phyloP scores from a whole-genome alignment of 2,888 invertebrate genomes.

The Podotricha telesiphe region DNA sequence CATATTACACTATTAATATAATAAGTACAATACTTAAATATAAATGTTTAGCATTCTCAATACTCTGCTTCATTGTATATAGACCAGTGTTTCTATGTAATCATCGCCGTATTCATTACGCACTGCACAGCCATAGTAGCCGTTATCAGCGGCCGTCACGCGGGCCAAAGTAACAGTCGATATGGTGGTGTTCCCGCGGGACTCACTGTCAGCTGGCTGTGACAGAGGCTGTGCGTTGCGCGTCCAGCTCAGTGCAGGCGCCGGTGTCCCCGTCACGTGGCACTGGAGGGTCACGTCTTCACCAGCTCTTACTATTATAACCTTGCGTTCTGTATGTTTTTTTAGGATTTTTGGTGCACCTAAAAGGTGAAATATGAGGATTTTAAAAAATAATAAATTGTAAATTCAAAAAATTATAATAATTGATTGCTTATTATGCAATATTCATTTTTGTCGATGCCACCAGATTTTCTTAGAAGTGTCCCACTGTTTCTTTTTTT shows the following conservation, averaged over 20 bases:
- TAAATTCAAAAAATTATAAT: too few relatives aligned
- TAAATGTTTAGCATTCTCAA: neutral
- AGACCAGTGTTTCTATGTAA: slow-evolving; percentile 57
- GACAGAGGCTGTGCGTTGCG: slow-evolving; percentile 58
- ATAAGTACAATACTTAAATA: neutral
- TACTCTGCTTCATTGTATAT: slow-evolving; percentile 31
- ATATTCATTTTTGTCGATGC: too few relatives aligned
- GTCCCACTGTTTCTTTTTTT: too few relatives aligned
- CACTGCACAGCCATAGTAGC: slow-evolving; percentile 69
- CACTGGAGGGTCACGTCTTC: slow-evolving; percentile 63
- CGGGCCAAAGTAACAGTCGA: slow-evolving; percentile 59
- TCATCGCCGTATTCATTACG: slow-evolving; percentile 58
- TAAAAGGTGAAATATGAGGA: slow-evolving; percentile 37
- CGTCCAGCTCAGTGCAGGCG: slow-evolving; percentile 57
- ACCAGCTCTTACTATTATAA: slow-evolving; percentile 53
- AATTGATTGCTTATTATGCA: too few relatives aligned
- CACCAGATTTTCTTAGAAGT: too few relatives aligned
- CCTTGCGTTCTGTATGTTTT: slow-evolving; percentile 52
- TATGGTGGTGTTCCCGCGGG: slow-evolving; percentile 43
- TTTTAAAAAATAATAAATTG: too few relatives aligned
- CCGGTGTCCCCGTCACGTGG: slow-evolving; percentile 55
- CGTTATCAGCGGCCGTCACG: slow-evolving; percentile 57
- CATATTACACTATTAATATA: too few relatives aligned
- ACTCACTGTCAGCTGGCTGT: slow-evolving; percentile 44
- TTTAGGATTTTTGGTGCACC: slow-evolving; percentile 58